Conservation (phyloP, 2,888 invertebrate species). For the Sceliomorpha sp. region DNA sequence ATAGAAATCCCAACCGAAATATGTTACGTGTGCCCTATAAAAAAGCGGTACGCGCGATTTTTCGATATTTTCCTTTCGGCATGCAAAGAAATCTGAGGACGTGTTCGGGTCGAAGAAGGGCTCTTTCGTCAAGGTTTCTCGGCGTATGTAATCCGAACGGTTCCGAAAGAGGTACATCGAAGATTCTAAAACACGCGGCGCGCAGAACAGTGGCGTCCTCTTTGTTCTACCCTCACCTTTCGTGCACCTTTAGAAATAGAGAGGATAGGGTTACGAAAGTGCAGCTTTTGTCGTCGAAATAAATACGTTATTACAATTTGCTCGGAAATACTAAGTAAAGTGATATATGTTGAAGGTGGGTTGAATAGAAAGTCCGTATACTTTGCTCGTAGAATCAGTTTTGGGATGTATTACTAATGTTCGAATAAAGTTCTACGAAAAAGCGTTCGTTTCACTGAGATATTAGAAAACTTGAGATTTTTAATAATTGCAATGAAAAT, state of each 20-base stretch:
- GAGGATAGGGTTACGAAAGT: constrained; percentile 38
- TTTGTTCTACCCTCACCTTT: constrained; percentile 41
- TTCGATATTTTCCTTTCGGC: constrained; percentile 40
- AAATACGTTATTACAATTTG: constrained; percentile 27
- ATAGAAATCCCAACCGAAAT: no score
- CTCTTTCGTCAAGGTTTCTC: constrained; percentile 21
- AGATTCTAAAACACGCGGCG: constrained; percentile 41
- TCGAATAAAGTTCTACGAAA: no score
- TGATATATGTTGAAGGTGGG: no score
- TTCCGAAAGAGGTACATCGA: constrained; percentile 31
- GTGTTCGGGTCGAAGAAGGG: constrained; percentile 11
- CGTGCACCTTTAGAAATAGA: constrained; percentile 38
- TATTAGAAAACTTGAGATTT: no score
- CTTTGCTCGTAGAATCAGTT: no score
- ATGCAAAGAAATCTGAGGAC: constrained; percentile 21
- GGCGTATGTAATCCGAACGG: constrained; percentile 40
- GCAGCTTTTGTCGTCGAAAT: constrained; percentile 47
- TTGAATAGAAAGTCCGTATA: no score
- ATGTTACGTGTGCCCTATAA: no score
- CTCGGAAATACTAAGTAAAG: no score
- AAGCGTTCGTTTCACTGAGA: no score
- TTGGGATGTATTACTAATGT: no score
- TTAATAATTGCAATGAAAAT: no score
- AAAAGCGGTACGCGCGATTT: constrained; percentile 30
- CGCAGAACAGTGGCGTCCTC: no score